Percentiles rank a stretch among this genome's conserved stretches.
phyloP scores from a whole-genome alignment of 1,140 invertebrate genomes.

The Drosophila sulfurigaster region DNA sequence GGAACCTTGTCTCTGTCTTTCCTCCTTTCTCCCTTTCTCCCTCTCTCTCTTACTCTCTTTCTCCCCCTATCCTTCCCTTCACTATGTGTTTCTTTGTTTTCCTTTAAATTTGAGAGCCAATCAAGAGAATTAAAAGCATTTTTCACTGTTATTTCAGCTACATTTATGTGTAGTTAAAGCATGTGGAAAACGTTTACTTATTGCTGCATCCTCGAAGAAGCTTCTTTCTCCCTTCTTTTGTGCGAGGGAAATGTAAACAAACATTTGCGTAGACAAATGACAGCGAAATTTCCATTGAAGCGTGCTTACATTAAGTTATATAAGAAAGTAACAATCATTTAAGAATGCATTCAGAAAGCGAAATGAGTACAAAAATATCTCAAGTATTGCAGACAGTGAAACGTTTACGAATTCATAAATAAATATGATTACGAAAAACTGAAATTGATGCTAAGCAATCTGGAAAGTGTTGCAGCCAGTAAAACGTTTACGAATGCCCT shows the following conservation, averaged over 20 bases:
- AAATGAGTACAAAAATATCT: too few species aligned
- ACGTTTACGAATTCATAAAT: conserved; percentile 1
- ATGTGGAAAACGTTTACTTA: background rate
- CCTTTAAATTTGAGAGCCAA: conserved; percentile 12
- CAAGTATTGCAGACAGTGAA: background rate
- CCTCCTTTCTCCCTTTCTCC: background rate
- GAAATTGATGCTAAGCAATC: too few species aligned
- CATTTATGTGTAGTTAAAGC: conserved; percentile 1
- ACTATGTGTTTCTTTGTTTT: conserved; percentile 2
- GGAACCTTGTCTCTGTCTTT: background rate
- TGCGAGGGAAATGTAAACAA: background rate
- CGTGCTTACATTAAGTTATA: too few species aligned
- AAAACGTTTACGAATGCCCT: background rate
- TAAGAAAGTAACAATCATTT: too few species aligned
- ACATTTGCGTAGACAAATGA: background rate
- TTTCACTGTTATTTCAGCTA: conserved; percentile 1
- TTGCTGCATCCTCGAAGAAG: too few species aligned
- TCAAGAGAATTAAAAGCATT: conserved; percentile 23
- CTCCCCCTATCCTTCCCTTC: background rate
- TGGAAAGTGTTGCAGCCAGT: too few species aligned
- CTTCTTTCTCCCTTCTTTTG: background rate
- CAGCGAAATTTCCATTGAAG: background rate
- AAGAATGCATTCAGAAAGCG: background rate
- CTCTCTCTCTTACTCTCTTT: background rate
- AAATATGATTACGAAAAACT: too few species aligned